These are phyloP conservation scores for Chromoteleia sp. DNA, from an alignment of 2,888 invertebrate species.

Conservation along the genomic window DNA sequence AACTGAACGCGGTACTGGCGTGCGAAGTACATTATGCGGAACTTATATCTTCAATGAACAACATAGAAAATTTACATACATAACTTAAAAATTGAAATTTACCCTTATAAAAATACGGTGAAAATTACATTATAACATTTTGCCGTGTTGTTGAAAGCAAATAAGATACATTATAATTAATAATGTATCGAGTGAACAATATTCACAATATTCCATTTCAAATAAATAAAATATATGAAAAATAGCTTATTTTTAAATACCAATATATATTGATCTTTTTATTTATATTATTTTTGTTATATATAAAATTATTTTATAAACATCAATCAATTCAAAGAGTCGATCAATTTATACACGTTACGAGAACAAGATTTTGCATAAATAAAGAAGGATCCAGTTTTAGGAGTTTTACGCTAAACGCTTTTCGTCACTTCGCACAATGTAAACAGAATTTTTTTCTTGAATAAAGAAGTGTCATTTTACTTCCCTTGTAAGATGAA, in stretches of 20 bases:
- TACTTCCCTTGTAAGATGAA: conserved; percentile 36
- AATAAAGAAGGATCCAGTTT: background rate
- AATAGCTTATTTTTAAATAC: no score
- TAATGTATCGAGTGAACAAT: no score
- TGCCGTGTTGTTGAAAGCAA: background rate
- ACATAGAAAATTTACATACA: conserved; percentile 14
- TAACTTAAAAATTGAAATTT: conserved; percentile 8
- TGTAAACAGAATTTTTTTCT: conserved; percentile 38
- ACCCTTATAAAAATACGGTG: conserved; percentile 2
- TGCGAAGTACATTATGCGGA: conserved; percentile 3
- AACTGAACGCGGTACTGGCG: conserved; percentile 6
- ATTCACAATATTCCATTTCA: no score
- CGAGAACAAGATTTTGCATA: background rate
- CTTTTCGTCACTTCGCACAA: conserved; percentile 1
- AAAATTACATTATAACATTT: background rate
- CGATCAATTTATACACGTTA: background rate
- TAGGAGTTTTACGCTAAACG: conserved; percentile 3
- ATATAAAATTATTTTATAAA: no score
- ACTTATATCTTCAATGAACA: conserved; percentile 11
- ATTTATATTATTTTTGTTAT: no score
- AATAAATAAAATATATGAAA: background rate
- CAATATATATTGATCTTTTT: no score
- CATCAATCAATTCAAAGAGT: background rate
- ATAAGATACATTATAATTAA: background rate
- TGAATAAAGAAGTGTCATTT: conserved; percentile 47